Base-by-base conservation (phyloP, 2,888 invertebrate species). In the Amphimallon solstitiale region DNA sequence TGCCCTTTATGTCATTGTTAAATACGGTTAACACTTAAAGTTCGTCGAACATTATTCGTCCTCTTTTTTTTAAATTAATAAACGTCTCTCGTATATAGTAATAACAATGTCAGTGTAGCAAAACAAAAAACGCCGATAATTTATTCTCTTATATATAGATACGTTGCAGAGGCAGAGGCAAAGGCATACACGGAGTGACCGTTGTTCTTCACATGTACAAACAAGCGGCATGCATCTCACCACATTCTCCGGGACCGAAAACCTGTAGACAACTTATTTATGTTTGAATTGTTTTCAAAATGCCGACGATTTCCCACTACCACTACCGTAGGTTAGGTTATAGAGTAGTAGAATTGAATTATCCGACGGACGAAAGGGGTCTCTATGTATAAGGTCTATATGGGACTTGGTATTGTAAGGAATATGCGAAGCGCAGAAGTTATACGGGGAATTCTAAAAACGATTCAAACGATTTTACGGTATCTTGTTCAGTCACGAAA, bases 281-380 rank as follows among this genome's bases (percentile, higher is more conserved):
- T 82, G 82, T 82, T 80, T 79, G 82, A 77, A 82, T 82, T 82
- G 82, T 82, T 82, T 82, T 82, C 82, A 78, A 82, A 82, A 82
- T 81, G 80, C 82, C 81, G 81, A 79, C 80, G 74, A 78, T 79
- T 81, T 80, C 80, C 79, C 80, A 79, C 79, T 80, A 80, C 79
- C 80, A 79, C 79, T 80, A 80, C 80, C 75, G 79, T 79, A 74
- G 72, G 74, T 68, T 74, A 74, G 29, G 29, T 29, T 29, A 29
- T 29, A 29, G 29, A 29, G 74, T 74, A 29, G 74, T 74, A 73
- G 76, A 76, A 72, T 72, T 75, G 73, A 71, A 72, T 75, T 76
- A 76, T 72, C 75, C 73, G 72, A n/a, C 61, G 65, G 23, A 17
- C 56, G 17, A 40, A 15, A 19, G n/a, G 21, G 37, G 17, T 40